Evolutionary conservation across 2,113 vertebrate species (phyloP).

Genomic region (Neodon shergylaensis): DNA sequence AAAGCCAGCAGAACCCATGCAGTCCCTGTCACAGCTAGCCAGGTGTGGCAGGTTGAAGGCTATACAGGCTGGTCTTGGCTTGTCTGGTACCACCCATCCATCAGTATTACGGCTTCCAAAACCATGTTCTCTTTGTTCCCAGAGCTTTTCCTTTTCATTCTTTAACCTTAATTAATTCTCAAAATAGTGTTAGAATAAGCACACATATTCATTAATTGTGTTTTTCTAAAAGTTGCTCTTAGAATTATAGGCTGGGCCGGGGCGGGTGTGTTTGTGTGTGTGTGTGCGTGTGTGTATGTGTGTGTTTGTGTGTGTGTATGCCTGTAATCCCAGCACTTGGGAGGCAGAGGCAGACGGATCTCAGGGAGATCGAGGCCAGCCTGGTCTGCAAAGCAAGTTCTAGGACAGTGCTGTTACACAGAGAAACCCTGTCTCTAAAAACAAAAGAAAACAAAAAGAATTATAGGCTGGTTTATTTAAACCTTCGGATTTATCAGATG

Average conservation of each 20-base stretch:
- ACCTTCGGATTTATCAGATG: conserved; percentile 2
- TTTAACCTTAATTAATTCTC: conserved; percentile 33
- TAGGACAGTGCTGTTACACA: too few species aligned
- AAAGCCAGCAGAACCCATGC: background rate
- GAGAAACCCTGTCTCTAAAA: too few species aligned
- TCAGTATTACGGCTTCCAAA: background rate
- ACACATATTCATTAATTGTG: background rate
- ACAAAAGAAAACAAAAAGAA: too few species aligned
- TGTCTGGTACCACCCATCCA: background rate
- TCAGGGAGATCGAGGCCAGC: too few species aligned
- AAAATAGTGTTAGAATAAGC: conserved; percentile 22
- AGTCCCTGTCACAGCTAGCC: background rate
- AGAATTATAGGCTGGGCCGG: too few species aligned
- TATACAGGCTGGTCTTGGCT: background rate
- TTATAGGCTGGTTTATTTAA: conserved; percentile 23
- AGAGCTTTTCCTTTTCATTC: background rate
- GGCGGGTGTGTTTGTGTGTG: too few species aligned
- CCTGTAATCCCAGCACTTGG: too few species aligned
- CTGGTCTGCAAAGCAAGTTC: too few species aligned
- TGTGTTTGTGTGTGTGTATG: too few species aligned
- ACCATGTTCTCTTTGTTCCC: background rate
- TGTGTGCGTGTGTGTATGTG: too few species aligned
- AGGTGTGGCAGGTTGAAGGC: background rate
- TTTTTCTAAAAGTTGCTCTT: conserved; percentile 53
- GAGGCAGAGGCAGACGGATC: too few species aligned